Evolutionary conservation across 37 sponge, comb jelly and placozoan species (phyloP).

Genomic region (Dysidea cf. avara): DNA sequence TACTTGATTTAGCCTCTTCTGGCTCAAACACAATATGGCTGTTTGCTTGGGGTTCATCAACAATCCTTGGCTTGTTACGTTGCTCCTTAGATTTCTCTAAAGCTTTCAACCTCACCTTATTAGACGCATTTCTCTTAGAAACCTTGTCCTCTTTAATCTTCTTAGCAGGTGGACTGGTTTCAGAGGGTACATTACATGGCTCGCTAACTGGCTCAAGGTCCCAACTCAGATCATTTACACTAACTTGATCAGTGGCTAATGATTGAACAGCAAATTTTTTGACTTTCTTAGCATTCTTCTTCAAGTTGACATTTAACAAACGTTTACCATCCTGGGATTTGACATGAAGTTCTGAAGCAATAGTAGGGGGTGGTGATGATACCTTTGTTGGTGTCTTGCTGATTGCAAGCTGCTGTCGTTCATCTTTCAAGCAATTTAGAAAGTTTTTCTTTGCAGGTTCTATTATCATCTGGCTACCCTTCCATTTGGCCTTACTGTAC

Average conservation of each 20-base stretch:
- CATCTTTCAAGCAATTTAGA: slow-evolving; percentile 10
- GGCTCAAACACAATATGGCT: background rate
- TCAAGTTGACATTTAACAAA: too few relatives aligned
- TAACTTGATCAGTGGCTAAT: too few relatives aligned
- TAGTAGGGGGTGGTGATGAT: too few relatives aligned
- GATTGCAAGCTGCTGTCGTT: background rate
- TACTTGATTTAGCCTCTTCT: background rate
- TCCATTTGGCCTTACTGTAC: slow-evolving; percentile 43
- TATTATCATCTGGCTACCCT: slow-evolving; percentile 13
- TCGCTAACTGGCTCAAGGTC: background rate
- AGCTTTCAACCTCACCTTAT: background rate
- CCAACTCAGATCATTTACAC: slow-evolving; percentile 9
- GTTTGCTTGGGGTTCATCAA: background rate
- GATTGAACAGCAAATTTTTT: too few relatives aligned
- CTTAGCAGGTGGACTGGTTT: background rate
- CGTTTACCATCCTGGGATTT: too few relatives aligned
- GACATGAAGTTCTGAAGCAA: too few relatives aligned
- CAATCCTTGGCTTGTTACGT: background rate
- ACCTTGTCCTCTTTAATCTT: background rate
- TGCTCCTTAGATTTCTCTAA: slow-evolving; percentile 16
- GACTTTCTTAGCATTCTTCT: too few relatives aligned
- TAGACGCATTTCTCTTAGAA: background rate
- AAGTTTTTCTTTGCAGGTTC: slow-evolving; percentile 32
- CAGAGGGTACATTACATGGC: too few relatives aligned
- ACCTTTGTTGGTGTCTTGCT: background rate